Conservation (phyloP, 1,140 invertebrate genomes). For the Aphidius gifuensis region DNA sequence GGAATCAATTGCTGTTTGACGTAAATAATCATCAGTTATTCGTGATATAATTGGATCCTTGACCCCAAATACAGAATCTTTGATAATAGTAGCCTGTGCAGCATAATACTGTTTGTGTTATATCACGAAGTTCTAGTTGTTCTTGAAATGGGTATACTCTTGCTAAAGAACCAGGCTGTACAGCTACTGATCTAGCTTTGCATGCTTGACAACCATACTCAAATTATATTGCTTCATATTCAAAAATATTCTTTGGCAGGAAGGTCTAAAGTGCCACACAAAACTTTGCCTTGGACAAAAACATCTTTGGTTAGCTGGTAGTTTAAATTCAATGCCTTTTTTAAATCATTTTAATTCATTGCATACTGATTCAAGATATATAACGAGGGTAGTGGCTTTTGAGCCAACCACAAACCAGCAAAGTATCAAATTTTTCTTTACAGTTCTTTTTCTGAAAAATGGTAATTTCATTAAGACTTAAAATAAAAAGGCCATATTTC, state of each 20-base stretch:
- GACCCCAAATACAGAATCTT: too few relatives aligned
- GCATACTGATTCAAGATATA: not conserved
- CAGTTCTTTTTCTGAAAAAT: not conserved
- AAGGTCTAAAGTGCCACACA: conserved; percentile 13
- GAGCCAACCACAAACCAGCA: conserved; percentile 4
- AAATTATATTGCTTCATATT: conserved; percentile 16
- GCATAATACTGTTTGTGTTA: too few relatives aligned
- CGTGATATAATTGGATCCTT: too few relatives aligned
- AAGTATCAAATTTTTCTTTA: conserved; percentile 7
- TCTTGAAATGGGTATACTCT: too few relatives aligned
- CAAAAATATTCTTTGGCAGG: conserved; percentile 7
- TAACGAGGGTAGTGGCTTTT: not conserved
- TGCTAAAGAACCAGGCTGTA: too few relatives aligned
- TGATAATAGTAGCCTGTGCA: too few relatives aligned
- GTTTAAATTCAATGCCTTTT: not conserved
- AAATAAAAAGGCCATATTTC: conserved; percentile 34
- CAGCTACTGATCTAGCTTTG: too few relatives aligned
- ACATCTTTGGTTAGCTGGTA: not conserved
- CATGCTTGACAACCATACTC: conserved; percentile 1
- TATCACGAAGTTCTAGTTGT: too few relatives aligned
- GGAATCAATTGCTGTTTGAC: too few relatives aligned
- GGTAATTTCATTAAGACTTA: conserved; percentile 24
- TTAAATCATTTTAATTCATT: not conserved
- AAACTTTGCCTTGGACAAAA: not conserved
- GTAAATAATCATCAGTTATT: too few relatives aligned